phyloP scores from a whole-genome alignment of 1,140 invertebrate species.

The Wiebesia pumilae region DNA sequence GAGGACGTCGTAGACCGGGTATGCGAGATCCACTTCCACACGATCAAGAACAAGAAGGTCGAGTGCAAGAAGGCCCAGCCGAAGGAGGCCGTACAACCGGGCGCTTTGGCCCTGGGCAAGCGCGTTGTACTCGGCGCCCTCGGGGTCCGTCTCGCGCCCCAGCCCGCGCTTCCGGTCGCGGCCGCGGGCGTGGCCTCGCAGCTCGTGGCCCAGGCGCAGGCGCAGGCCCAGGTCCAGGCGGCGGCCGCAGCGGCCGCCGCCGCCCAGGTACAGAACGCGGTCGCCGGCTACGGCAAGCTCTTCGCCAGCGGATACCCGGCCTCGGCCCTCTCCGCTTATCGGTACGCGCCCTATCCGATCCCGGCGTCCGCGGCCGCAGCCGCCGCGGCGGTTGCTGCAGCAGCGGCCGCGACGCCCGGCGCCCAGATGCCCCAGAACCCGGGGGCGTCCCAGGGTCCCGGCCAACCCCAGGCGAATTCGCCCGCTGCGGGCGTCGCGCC shows the following conservation, averaged over 20 bases:
- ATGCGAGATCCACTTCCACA: constrained; percentile 94
- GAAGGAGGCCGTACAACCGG: constrained; percentile 89
- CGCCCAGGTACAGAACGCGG: constrained; percentile 78
- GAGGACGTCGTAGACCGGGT: constrained; percentile 93
- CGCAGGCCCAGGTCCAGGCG: constrained; percentile 77
- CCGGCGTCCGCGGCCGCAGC: constrained; percentile 79
- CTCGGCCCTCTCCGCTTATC: constrained; percentile 80
- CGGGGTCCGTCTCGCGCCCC: constrained; percentile 79
- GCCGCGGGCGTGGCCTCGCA: constrained; percentile 74
- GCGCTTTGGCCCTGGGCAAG: constrained; percentile 83
- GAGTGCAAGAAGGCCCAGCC: constrained; percentile 95
- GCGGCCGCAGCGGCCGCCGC: constrained; percentile 77
- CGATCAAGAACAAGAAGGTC: constrained; percentile 94
- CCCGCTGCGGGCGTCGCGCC: constrained; percentile 77
- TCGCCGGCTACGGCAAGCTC: constrained; percentile 82
- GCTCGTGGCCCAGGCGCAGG: constrained; percentile 75
- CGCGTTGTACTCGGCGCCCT: constrained; percentile 82
- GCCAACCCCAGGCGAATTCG: constrained; percentile 75
- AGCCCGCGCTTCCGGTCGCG: constrained; percentile 75
- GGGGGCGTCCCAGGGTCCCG: constrained; percentile 67
- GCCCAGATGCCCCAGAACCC: constrained; percentile 74
- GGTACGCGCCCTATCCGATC: constrained; percentile 83
- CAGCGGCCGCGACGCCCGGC: constrained; percentile 74
- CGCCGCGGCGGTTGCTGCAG: constrained; percentile 74
- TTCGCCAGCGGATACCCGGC: constrained; percentile 75